Base-by-base conservation (phyloP, 2,888 invertebrate genomes). In the Seira sanloemensis region DNA sequence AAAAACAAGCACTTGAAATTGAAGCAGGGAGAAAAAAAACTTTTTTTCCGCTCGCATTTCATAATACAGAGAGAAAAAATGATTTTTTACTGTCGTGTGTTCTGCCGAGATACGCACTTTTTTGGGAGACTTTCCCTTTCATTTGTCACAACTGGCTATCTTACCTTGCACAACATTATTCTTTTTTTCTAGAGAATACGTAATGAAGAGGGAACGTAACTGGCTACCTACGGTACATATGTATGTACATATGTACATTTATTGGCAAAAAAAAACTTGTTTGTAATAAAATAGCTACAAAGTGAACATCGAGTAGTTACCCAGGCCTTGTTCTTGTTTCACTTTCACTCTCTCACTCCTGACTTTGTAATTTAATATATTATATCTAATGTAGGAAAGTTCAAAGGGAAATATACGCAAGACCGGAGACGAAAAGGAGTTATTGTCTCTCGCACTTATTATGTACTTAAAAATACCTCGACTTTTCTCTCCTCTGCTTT, bases 141-240 rank as follows among this genome's bases (percentile, higher is more conserved):
- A 78, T 78, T 78, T 78, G 78, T 78, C 78, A 78, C 72, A 78
- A 72, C 72, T 72, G 72, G 72, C 78, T 78, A 78, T 78, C 78
- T 78, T 78, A 78, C 78, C 78, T 72, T 72, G 66, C 72, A 78
- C 72, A 71, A 78, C 78, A 78, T 78, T 78, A 78, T 78, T 78
- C 72, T 78, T 78, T 26, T 68, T 66, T 66, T 58, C 54, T 50
- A 66, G 78, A 78, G 65, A 78, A 78, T 73, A 78, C n/a, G 72
- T 78, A 72, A 78, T 78, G 73, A 73, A n/a, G 72, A 78, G 54
- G 69, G 50, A 5, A 69, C 54, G 18, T n/a, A n/a, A n/a, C n/a
- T n/a, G n/a, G n/a, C n/a, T n/a, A n/a, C n/a, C n/a, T n/a, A n/a
- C n/a, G n/a, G n/a, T n/a, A n/a, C n/a, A n/a, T n/a, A n/a, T n/a